Conservation (phyloP, 1,140 invertebrate species). For the Aphis gossypii region DNA sequence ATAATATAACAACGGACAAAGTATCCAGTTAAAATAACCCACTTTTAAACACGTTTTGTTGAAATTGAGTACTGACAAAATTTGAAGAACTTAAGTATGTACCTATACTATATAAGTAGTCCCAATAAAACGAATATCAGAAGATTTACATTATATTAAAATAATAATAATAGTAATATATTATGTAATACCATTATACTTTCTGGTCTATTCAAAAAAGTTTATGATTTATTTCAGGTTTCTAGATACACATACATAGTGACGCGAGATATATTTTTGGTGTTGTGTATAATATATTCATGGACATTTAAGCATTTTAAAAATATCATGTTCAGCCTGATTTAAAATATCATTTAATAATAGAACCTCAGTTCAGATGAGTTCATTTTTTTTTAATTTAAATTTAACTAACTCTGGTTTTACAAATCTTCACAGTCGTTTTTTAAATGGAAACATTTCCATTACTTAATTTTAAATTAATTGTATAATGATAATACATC, state of each 20-base stretch:
- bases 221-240: not conserved
- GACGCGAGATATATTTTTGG: not conserved
- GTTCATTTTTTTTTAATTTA: too few relatives aligned
- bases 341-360: not conserved
- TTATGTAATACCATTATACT: not conserved
- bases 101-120: not conserved
- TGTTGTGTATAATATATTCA: too few relatives aligned
- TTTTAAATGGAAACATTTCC: too few relatives aligned
- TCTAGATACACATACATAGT: not conserved
- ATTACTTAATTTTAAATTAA: too few relatives aligned
- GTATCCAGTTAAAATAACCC: not conserved
- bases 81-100: not conserved
- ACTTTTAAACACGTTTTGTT: not conserved
- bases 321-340: not conserved
- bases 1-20: not conserved
- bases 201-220: not conserved
- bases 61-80: not conserved
- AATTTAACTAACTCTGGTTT: too few relatives aligned
- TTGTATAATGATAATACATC: too few relatives aligned
- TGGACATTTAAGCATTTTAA: not conserved
- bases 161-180: not conserved
- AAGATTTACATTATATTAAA: not conserved
- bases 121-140: not conserved
- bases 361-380: too few relatives aligned
- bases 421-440: too few relatives aligned